Conservation (phyloP, 2,113 vertebrate species). For the Eublepharis macularius region DNA sequence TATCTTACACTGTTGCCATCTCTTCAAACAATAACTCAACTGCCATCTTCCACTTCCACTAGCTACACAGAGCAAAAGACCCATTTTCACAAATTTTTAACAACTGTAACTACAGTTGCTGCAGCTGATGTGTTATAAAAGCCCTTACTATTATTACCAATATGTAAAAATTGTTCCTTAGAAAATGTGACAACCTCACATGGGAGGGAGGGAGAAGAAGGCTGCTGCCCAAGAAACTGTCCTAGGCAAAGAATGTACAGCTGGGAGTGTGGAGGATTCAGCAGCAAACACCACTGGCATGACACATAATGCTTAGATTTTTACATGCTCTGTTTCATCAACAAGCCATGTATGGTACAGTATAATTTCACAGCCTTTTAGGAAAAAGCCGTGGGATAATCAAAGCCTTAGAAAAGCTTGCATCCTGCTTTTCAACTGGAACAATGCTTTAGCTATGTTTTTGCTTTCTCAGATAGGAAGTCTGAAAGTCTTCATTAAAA, state of each 20-base stretch:
- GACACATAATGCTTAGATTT: neutral
- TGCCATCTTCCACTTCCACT: neutral
- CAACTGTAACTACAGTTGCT: no score
- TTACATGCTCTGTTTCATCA: neutral
- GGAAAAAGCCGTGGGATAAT: neutral
- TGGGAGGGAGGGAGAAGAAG: neutral
- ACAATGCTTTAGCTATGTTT: neutral
- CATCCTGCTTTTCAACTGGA: neutral
- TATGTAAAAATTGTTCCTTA: neutral
- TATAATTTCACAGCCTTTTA: neutral
- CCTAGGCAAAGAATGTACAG: neutral
- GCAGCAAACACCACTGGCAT: neutral
- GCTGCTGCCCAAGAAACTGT: neutral
- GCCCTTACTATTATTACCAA: neutral
- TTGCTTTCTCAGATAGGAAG: no score
- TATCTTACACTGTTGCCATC: neutral
- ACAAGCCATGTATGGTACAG: constrained; percentile 7
- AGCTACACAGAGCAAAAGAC: neutral
- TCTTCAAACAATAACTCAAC: neutral
- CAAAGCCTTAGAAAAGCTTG: neutral
- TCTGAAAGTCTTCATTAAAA: neutral
- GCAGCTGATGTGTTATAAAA: neutral
- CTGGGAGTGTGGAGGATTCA: neutral
- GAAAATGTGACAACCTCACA: neutral
- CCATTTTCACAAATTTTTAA: neutral